These are phyloP conservation scores for Camelus dromedarius DNA, from an alignment of 2,113 vertebrate species.

Conservation along the genomic window DNA sequence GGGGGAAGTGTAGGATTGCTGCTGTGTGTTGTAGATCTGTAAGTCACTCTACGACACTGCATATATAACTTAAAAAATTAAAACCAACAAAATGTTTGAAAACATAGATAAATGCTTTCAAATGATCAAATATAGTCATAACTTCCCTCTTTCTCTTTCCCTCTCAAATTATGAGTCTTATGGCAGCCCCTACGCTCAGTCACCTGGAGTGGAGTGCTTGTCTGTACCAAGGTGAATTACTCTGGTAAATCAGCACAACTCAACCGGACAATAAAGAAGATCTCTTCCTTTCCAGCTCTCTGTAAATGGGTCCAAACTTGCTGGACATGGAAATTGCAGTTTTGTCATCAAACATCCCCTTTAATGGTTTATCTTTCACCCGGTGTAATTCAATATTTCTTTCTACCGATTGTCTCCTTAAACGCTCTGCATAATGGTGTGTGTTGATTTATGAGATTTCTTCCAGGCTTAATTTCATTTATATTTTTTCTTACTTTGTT, in stretches of 20 bases:
- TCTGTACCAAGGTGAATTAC: not conserved
- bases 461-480: conserved; percentile 18
- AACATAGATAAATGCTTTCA: not conserved
- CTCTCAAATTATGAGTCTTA: not conserved
- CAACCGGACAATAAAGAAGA: not conserved
- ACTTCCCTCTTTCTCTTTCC: not conserved
- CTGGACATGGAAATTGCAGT: not conserved
- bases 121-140: not conserved
- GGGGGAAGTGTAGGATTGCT: not conserved
- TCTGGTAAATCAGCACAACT: not conserved
- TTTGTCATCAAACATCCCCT: not conserved
- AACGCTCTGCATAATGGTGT: not conserved
- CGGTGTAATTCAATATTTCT: not conserved
- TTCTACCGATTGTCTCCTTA: not conserved
- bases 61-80: not conserved
- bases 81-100: not conserved
- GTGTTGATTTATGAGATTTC: not conserved
- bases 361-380: not conserved
- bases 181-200: not conserved
- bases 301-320: not conserved
- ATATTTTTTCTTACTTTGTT: conserved; percentile 52
- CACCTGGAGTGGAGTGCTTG: not conserved
- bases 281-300: not conserved
- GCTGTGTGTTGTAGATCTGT: not conserved
- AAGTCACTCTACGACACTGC: not conserved